Percentiles rank a stretch among this genome's conserved stretches.
phyloP scores from a whole-genome alignment of 2,113 vertebrate species.

The Hippocampus barbouri region DNA sequence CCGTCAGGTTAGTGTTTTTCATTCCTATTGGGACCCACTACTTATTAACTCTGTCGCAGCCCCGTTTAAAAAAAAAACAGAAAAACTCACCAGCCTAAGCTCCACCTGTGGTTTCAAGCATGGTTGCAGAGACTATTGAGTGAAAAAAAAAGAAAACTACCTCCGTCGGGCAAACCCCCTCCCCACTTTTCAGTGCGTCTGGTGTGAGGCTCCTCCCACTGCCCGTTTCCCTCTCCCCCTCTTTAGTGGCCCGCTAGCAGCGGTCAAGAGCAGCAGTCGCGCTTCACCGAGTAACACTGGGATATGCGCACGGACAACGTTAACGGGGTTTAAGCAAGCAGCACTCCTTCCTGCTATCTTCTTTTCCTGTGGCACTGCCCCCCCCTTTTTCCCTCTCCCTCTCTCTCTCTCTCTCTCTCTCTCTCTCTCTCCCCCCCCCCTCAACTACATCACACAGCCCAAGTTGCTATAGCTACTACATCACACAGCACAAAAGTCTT shows the following conservation, averaged over 20 bases:
- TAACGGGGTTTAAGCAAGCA: conserved; percentile 58
- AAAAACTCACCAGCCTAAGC: conserved; percentile 60
- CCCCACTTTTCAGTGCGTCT: conserved; percentile 39
- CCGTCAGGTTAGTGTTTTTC: not conserved
- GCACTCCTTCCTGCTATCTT: conserved; percentile 47
- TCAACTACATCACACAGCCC: conserved; percentile 14
- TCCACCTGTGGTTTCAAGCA: conserved; percentile 70
- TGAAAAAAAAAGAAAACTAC: conserved; percentile 16
- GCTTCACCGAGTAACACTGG: conserved; percentile 62
- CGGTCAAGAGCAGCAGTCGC: conserved; percentile 60
- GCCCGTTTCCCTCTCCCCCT: conserved; percentile 50
- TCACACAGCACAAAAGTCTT: not conserved
- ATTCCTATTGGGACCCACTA: not conserved
- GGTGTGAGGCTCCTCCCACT: conserved; percentile 39
- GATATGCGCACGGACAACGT: conserved; percentile 56
- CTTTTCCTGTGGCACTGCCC: conserved; percentile 55
- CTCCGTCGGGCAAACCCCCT: conserved; percentile 34
- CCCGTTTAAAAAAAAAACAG: not conserved
- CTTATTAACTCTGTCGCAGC: conserved; percentile 12
- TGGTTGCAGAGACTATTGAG: conserved; percentile 52
- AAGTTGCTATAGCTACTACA: not conserved
- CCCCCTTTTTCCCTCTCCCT: conserved; percentile 34
- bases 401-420: conserved; percentile 48
- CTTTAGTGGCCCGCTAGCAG: conserved; percentile 53
- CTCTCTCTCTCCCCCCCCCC: conserved; percentile 67